These are phyloP conservation scores for Andricus quercusramuli DNA, from an alignment of 2,888 invertebrate species.

Conservation along the genomic window DNA sequence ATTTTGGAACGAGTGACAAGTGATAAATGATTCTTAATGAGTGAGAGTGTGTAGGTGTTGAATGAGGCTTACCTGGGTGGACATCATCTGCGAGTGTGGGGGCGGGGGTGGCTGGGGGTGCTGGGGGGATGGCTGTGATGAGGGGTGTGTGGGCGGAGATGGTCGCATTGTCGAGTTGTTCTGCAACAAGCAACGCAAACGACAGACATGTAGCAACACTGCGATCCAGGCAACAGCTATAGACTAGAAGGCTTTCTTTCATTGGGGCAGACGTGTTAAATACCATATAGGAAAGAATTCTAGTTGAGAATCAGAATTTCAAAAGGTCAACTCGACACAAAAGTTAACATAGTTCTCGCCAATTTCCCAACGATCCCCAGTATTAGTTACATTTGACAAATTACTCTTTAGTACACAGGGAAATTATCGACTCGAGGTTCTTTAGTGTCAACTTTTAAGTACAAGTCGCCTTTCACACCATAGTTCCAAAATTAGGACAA, in stretches of 20 bases:
- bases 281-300: slow-evolving; percentile 38
- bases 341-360: slow-evolving; percentile 16
- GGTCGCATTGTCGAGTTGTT: slow-evolving; percentile 89
- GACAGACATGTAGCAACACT: slow-evolving; percentile 78
- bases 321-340: slow-evolving; percentile 39
- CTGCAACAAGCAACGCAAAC: slow-evolving; percentile 80
- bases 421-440: background rate
- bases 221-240: slow-evolving; percentile 75
- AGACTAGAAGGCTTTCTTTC: slow-evolving; percentile 70
- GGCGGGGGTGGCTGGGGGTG: slow-evolving; percentile 88
- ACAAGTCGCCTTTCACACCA: background rate
- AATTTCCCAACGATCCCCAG: slow-evolving; percentile 24
- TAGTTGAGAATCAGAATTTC: background rate
- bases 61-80: slow-evolving; percentile 82
- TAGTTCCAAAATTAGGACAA: background rate
- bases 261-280: slow-evolving; percentile 53
- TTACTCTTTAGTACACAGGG: background rate
- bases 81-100: slow-evolving; percentile 91
- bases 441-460: background rate
- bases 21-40: slow-evolving; percentile 59
- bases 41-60: slow-evolving; percentile 68
- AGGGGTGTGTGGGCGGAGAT: slow-evolving; percentile 91
- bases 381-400: slow-evolving; percentile 28
- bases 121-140: slow-evolving; percentile 94
- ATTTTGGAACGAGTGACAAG: slow-evolving; percentile 67